Evolutionary conservation across 1,140 invertebrate genomes (phyloP).

Genomic region (Drosophila yakuba): DNA sequence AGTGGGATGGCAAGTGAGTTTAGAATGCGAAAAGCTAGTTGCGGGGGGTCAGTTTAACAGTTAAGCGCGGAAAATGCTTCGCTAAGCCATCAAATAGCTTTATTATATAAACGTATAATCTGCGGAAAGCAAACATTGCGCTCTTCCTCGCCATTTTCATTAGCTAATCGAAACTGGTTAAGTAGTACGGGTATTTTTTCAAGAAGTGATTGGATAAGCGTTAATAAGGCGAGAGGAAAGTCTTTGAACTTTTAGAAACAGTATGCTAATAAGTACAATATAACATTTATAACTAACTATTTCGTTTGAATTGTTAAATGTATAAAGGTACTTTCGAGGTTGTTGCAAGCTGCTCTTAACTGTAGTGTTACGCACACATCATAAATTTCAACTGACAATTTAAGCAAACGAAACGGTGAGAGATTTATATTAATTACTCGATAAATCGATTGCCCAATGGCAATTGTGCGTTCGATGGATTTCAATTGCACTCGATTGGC

Average conservation of each 20-base stretch:
- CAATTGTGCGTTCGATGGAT: constrained; percentile 20
- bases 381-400: neutral
- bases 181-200: neutral
- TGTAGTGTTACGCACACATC: neutral
- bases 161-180: constrained; percentile 3
- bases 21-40: constrained; percentile 6
- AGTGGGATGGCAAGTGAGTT: no score
- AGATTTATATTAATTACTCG: constrained; percentile 26
- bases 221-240: no score
- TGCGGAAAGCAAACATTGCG: constrained; percentile 13
- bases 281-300: no score
- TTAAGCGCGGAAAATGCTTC: constrained; percentile 22
- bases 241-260: no score
- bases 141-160: neutral
- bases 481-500: constrained; percentile 22
- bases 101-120: constrained; percentile 38
- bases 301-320: no score
- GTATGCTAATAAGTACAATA: no score
- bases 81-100: constrained; percentile 42
- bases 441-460: constrained; percentile 12
- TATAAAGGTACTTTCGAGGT: no score
- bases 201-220: neutral
- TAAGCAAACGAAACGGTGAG: neutral
- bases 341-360: neutral
- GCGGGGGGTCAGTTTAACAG: neutral